These are phyloP conservation scores for Aythya baeri DNA, from an alignment of 2,113 vertebrate species.

Conservation along the genomic window DNA sequence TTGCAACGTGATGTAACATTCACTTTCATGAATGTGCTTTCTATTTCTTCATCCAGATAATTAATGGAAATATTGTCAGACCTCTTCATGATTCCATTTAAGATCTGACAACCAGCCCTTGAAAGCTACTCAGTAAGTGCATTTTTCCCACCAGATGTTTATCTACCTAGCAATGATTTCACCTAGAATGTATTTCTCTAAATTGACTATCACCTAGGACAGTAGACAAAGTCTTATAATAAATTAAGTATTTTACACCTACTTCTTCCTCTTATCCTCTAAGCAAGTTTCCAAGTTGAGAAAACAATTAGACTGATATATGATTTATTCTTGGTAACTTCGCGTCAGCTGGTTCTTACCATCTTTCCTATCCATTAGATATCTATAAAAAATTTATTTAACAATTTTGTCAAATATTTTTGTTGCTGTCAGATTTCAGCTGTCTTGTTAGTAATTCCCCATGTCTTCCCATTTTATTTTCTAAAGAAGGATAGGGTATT, in stretches of 20 bases:
- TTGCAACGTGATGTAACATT: not conserved
- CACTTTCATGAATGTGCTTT: slow-evolving; percentile 39
- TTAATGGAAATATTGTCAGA: slow-evolving; percentile 56
- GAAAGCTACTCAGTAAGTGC: slow-evolving; percentile 50
- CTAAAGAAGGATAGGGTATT: fast-evolving
- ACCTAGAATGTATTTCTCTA: not conserved
- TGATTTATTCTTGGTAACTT: not conserved
- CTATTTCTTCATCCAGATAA: slow-evolving; percentile 57
- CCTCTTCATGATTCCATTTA: slow-evolving; percentile 54
- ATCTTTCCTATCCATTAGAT: not conserved
- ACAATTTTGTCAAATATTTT: not conserved
- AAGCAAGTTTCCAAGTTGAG: not conserved
- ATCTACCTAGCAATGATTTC: not conserved
- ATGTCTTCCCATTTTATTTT: not conserved
- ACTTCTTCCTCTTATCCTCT: not conserved
- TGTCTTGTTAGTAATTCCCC: not conserved
- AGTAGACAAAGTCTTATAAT: not conserved
- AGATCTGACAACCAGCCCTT: slow-evolving; percentile 46
- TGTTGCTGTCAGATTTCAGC: not conserved
- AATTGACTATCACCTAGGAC: not conserved
- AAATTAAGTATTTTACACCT: not conserved
- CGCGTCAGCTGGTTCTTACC: not conserved
- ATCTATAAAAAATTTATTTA: slow-evolving; percentile 6
- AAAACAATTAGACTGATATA: not conserved
- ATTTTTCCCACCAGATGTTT: not conserved